Conservation (phyloP, 1,140 invertebrate genomes). For the Tribolium castaneum region DNA sequence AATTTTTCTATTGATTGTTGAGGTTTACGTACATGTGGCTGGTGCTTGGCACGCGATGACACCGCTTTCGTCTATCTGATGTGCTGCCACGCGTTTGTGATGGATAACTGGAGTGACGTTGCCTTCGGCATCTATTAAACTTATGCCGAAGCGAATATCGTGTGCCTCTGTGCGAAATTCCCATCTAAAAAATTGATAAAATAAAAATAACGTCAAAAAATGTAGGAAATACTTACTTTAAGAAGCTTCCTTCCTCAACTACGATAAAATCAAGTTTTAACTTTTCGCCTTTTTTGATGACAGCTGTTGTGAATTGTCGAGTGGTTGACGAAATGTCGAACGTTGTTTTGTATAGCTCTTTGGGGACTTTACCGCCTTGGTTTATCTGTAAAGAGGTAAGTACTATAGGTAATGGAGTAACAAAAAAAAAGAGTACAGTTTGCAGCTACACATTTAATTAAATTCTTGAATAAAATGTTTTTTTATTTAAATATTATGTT, state of each 20-base stretch:
- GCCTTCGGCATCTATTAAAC: constrained; percentile 73
- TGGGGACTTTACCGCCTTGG: constrained; percentile 84
- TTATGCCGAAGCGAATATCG: constrained; percentile 89
- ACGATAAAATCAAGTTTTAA: constrained; percentile 75
- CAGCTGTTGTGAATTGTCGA: constrained; percentile 72
- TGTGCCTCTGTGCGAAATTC: constrained; percentile 88
- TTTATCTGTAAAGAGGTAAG: constrained; percentile 68
- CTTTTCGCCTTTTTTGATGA: constrained; percentile 81
- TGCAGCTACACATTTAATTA: neutral
- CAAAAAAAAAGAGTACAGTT: constrained; percentile 37
- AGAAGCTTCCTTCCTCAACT: constrained; percentile 71
- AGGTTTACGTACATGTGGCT: constrained; percentile 76
- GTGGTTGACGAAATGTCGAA: constrained; percentile 60
- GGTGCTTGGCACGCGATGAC: constrained; percentile 78
- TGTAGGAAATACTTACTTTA: constrained; percentile 74
- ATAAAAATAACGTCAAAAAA: neutral
- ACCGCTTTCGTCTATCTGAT: constrained; percentile 83
- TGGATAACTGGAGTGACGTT: constrained; percentile 74
- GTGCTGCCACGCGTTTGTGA: constrained; percentile 76
- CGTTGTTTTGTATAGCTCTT: constrained; percentile 74
- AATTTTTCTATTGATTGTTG: constrained; percentile 25
- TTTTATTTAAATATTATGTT: too few relatives aligned
- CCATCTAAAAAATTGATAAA: constrained; percentile 74
- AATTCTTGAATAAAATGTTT: too few relatives aligned
- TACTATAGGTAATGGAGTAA: too few relatives aligned